Base-by-base conservation (phyloP, 2,888 invertebrate species). In the Embidobia sp. region DNA sequence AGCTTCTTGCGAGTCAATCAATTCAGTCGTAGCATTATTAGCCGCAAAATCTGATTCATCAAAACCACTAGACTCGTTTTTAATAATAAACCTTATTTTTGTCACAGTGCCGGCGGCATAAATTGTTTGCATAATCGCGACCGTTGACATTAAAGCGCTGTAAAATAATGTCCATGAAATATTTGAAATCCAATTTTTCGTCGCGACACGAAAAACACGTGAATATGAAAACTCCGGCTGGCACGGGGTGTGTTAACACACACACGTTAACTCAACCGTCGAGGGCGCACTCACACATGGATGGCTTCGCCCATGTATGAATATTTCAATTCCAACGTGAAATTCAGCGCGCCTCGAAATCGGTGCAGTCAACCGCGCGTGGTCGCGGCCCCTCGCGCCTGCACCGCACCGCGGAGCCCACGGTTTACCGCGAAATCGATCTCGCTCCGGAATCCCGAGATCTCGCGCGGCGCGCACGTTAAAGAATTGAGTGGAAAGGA, bases 301-400 rank as follows among this genome's bases (percentile, higher is more conserved):
- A 26, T 35, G 66, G 66, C 64, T 19, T 73, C 64, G 72, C 72
- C 77, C 78, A 78, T 79, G 77, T 85, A 87, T 86, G 86, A 86
- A 87, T 86, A 87, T 86, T 86, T 86, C 84, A 86, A 86, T 86
- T 85, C 80, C 80, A 33, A 66, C 46, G 73, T 70, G 74, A 70
- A 85, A 85, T 82, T 82, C 84, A 80, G 82, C 80, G 79, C 82
- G 82, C 84, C 83, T 80, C 81, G 78, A 81, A 83, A 83, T 80
- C 80, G 80, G 80, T 69, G 81, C 79, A 79, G 77, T 79, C 80
- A 80, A 67, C 78, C 69, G 46, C 69, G 35, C 77, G 63, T 72
- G 55, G 59, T 70, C 75, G 49, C 70, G 73, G 74, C 42, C 69
- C 69, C 53, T 53, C 42, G 19, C 13, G 37, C 15, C 29, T 11